Evolutionary conservation across 2,888 invertebrate species (phyloP).

Genomic region (Rhingia rostrata): DNA sequence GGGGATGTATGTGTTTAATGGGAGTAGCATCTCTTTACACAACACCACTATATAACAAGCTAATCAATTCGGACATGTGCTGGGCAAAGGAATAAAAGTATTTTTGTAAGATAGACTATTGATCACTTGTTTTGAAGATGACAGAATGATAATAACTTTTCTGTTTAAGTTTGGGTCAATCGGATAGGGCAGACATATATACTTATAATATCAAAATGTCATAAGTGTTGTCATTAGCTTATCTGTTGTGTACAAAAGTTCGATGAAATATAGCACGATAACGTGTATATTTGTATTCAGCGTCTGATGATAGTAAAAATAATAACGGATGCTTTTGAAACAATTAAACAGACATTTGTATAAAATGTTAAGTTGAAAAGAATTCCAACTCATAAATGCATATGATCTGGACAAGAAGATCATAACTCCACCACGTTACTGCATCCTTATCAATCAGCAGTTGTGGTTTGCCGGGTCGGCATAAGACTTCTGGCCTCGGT

Average conservation of each 20-base stretch:
- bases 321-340: too few relatives aligned
- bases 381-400: too few relatives aligned
- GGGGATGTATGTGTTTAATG: neutral
- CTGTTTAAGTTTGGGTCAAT: conserved; percentile 61
- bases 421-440: too few relatives aligned
- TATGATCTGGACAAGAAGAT: too few relatives aligned
- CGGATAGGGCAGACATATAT: conserved; percentile 16
- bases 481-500: too few relatives aligned
- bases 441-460: too few relatives aligned
- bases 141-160: conserved; percentile 68
- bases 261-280: conserved; percentile 5
- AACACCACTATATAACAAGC: conserved; percentile 48
- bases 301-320: too few relatives aligned
- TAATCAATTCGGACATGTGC: conserved; percentile 51
- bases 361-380: too few relatives aligned
- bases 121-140: conserved; percentile 71
- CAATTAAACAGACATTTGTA: too few relatives aligned
- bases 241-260: conserved; percentile 47
- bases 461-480: too few relatives aligned
- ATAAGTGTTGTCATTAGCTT: conserved; percentile 48
- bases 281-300: too few relatives aligned
- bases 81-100: conserved; percentile 28
- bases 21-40: neutral
- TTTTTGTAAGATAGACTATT: conserved; percentile 3
- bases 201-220: conserved; percentile 49